A percentile compares a stretch with the other conserved stretches of the same genome.
phyloP scores from a whole-genome alignment of 2,888 invertebrate genomes.

The Epinotia ramella region DNA sequence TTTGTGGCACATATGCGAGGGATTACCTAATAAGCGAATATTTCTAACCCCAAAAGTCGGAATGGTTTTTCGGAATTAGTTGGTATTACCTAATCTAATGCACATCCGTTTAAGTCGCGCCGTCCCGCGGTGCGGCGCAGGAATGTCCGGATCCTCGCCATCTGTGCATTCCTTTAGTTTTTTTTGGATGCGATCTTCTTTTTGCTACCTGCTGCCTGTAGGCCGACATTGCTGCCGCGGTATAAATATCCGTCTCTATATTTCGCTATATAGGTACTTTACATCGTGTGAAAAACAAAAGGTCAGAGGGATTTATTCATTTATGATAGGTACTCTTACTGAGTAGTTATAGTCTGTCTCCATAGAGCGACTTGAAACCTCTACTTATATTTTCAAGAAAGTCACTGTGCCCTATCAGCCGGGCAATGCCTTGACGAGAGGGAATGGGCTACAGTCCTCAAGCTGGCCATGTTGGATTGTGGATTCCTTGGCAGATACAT shows the following conservation, averaged over 20 bases:
- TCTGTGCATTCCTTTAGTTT: constrained; percentile 82
- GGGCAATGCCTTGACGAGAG: not conserved
- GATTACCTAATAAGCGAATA: constrained; percentile 22
- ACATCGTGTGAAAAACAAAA: constrained; percentile 5
- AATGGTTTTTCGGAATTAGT: constrained; percentile 27
- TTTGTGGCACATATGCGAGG: too few relatives aligned
- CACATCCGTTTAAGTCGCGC: constrained; percentile 49
- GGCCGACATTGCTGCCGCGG: constrained; percentile 61
- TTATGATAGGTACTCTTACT: too few relatives aligned
- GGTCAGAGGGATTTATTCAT: not conserved
- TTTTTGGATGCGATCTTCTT: constrained; percentile 64
- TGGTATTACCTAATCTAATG: constrained; percentile 14
- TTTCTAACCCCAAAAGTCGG: constrained; percentile 5
- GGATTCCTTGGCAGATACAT: not conserved
- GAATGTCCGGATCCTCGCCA: constrained; percentile 80
- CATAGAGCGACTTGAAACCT: too few relatives aligned
- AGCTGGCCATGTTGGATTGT: not conserved
- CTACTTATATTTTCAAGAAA: too few relatives aligned
- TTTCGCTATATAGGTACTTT: constrained; percentile 24
- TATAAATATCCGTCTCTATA: constrained; percentile 34
- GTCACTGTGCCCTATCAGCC: not conserved
- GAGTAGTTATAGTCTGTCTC: too few relatives aligned
- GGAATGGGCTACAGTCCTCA: not conserved
- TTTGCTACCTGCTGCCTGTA: constrained; percentile 80
- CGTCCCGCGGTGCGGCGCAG: constrained; percentile 59